These are phyloP conservation scores for Drosophila cyrtoloma DNA, from an alignment of 2,888 invertebrate species.

Conservation along the genomic window DNA sequence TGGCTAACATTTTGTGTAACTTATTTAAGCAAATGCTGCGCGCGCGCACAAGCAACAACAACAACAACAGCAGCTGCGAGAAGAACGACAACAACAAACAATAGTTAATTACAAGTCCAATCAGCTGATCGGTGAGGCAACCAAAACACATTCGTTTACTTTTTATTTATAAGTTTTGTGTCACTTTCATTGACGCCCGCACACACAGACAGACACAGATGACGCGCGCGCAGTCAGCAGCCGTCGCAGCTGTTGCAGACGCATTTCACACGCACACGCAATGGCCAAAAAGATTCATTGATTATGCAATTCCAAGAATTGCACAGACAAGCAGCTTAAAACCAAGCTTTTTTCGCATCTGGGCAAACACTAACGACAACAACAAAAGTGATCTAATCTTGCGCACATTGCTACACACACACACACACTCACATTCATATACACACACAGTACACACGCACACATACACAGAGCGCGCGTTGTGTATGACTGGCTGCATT, in stretches of 20 bases:
- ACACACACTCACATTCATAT: constrained; percentile 15
- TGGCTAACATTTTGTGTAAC: constrained; percentile 32
- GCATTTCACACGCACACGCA: constrained; percentile 61
- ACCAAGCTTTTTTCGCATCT: constrained; percentile 16
- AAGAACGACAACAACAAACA: constrained; percentile 9
- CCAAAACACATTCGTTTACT: constrained; percentile 35
- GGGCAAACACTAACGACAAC: constrained; percentile 24
- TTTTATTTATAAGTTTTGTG: constrained; percentile 46
- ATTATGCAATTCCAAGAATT: constrained; percentile 57
- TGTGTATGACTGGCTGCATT: constrained; percentile 46
- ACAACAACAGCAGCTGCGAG: constrained; percentile 15
- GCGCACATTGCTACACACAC: constrained; percentile 34
- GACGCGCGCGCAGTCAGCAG: constrained; percentile 59
- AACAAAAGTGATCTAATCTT: constrained; percentile 60
- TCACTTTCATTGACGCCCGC: constrained; percentile 55
- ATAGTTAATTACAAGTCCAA: constrained; percentile 14
- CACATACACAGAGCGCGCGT: constrained; percentile 9
- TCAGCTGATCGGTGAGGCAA: constrained; percentile 39
- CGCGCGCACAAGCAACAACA: constrained; percentile 43
- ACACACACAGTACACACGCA: constrained; percentile 1
- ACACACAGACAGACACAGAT: constrained; percentile 34
- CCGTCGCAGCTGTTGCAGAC: constrained; percentile 42
- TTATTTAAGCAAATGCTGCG: constrained; percentile 26
- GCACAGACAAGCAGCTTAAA: constrained; percentile 26
- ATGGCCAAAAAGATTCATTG: constrained; percentile 46